A percentile compares a stretch with the other conserved stretches of the same genome.
Evolutionary conservation across 2,888 invertebrate genomes (phyloP).

Genomic region (Merodon equestris): DNA sequence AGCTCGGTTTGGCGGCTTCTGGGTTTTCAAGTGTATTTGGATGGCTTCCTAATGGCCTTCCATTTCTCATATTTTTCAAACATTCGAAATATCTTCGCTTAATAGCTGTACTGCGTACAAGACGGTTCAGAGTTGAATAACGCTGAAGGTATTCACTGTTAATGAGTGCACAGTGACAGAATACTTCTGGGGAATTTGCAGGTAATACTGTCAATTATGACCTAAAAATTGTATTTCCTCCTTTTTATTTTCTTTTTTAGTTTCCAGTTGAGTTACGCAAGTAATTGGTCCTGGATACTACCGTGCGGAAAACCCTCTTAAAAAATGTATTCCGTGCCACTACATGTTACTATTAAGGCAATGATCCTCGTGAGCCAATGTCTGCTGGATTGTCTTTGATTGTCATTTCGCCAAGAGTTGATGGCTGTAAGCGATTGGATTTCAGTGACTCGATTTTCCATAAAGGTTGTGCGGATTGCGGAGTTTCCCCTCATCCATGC

Average conservation of each 20-base stretch:
- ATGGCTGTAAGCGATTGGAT: constrained; percentile 23
- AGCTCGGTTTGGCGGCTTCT: constrained; percentile 5
- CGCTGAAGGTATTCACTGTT: constrained; percentile 12
- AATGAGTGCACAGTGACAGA: background rate
- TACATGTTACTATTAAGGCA: constrained; percentile 26
- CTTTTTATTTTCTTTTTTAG: background rate
- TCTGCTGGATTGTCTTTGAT: constrained; percentile 38
- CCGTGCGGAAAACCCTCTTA: background rate
- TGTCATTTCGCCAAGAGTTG: constrained; percentile 20
- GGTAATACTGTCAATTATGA: constrained; percentile 12
- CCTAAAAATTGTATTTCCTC: background rate
- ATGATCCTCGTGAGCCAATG: constrained; percentile 28
- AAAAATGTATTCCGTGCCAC: constrained; percentile 27
- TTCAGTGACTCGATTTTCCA: constrained; percentile 35
- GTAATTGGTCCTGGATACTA: background rate
- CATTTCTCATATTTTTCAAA: constrained; percentile 4
- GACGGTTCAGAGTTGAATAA: constrained; percentile 14
- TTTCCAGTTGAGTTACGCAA: constrained; percentile 16
- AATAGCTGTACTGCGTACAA: constrained; percentile 16
- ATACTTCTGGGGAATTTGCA: constrained; percentile 3
- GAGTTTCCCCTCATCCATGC: constrained; percentile 30
- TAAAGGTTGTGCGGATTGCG: constrained; percentile 14
- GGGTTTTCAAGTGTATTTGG: constrained; percentile 4
- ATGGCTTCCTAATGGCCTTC: constrained; percentile 4
- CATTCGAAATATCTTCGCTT: constrained; percentile 28